Percentiles rank a stretch among this genome's conserved stretches.
Evolutionary conservation across 1,140 invertebrate species (phyloP).

Genomic region (Hyles euphorbiae): DNA sequence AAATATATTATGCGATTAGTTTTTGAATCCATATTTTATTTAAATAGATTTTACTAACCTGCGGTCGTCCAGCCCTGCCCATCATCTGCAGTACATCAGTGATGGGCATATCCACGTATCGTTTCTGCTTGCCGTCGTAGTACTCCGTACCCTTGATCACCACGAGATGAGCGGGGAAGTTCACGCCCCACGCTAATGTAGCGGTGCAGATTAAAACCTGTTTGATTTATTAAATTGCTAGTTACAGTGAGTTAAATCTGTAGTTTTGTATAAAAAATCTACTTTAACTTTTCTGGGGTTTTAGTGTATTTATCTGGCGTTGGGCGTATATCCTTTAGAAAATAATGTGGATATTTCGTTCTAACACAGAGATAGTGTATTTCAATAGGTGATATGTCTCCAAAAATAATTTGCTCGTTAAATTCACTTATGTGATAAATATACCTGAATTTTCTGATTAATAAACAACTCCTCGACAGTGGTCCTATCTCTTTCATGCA

Average conservation of each 20-base stretch:
- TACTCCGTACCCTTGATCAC: conserved; percentile 95
- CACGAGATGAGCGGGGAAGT: conserved; percentile 91
- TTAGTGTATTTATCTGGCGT: too few relatives aligned
- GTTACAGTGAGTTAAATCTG: too few relatives aligned
- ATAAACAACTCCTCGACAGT: conserved; percentile 97
- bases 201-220: conserved; percentile 97
- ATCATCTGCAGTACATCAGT: conserved; percentile 99
- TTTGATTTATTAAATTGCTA: conserved; percentile 4
- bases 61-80: conserved; percentile 96
- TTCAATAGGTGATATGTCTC: too few relatives aligned
- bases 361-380: too few relatives aligned
- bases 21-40: too few relatives aligned
- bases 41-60: conserved; percentile 42
- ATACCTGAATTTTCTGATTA: conserved; percentile 96
- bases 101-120: conserved; percentile 99
- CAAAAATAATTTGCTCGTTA: not conserved
- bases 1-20: too few relatives aligned
- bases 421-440: conserved; percentile 4
- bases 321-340: too few relatives aligned
- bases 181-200: conserved; percentile 99
- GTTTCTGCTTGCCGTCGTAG: conserved; percentile 96
- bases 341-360: too few relatives aligned
- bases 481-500: conserved; percentile 93
- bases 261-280: not conserved
- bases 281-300: not conserved